These are phyloP conservation scores for Redunca redunca DNA, from an alignment of 2,113 vertebrate species.

Conservation along the genomic window DNA sequence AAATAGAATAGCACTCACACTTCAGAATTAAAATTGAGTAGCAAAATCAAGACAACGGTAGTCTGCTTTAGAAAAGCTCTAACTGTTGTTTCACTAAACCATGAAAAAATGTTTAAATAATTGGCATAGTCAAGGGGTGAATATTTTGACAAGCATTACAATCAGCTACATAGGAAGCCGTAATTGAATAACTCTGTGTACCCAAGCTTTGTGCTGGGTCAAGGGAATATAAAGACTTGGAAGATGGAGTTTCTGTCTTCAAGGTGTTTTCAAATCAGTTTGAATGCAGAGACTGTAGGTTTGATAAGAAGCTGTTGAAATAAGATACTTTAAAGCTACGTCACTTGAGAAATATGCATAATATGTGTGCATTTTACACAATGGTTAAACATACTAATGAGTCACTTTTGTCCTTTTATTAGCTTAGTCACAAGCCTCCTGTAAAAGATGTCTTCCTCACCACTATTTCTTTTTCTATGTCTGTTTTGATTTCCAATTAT, in stretches of 20 bases:
- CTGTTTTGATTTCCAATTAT: neutral
- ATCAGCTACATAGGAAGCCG: neutral
- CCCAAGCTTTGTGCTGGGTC: neutral
- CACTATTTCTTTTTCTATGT: neutral
- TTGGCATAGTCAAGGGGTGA: neutral
- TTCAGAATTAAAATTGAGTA: slow-evolving; percentile 14
- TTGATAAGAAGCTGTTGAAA: neutral
- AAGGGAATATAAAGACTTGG: neutral
- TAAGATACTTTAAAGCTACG: neutral
- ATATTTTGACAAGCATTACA: neutral
- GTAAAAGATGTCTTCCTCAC: neutral
- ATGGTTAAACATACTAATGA: neutral
- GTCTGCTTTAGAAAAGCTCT: slow-evolving; percentile 13
- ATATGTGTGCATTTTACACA: neutral
- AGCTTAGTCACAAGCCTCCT: neutral
- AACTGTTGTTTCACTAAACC: slow-evolving; percentile 10
- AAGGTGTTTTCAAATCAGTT: neutral
- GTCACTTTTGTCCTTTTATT: neutral
- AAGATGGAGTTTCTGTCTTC: neutral
- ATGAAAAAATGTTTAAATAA: slow-evolving; percentile 8
- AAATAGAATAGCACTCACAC: slow-evolving; percentile 14
- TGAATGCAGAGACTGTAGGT: neutral
- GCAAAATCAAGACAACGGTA: slow-evolving; percentile 36
- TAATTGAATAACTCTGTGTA: neutral
- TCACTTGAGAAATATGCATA: neutral